Evolutionary conservation across 2,888 invertebrate species (phyloP).

Genomic region (Rutpela maculata): DNA sequence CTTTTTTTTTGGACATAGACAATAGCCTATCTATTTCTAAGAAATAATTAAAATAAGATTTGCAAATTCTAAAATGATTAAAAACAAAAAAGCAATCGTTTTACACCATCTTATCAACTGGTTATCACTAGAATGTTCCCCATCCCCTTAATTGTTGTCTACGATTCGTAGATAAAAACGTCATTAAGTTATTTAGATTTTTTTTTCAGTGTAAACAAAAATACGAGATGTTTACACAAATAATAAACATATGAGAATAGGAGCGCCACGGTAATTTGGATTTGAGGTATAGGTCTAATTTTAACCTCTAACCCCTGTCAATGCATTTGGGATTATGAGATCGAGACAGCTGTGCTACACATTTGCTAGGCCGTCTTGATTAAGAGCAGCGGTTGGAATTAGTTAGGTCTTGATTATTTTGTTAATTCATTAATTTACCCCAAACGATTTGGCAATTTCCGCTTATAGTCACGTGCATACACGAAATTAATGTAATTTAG

Average conservation of each 20-base stretch:
- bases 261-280: slow-evolving; percentile 46
- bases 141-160: background rate
- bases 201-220: slow-evolving; percentile 46
- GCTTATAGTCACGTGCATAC: slow-evolving; percentile 53
- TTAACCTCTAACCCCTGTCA: slow-evolving; percentile 72
- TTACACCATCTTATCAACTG: background rate
- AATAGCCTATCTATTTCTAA: no score
- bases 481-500: slow-evolving; percentile 40
- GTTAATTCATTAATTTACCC: slow-evolving; percentile 70
- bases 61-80: no score
- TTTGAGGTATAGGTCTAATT: slow-evolving; percentile 67
- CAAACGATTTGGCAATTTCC: slow-evolving; percentile 68
- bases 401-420: slow-evolving; percentile 68
- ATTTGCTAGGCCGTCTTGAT: slow-evolving; percentile 68
- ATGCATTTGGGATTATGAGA: slow-evolving; percentile 71
- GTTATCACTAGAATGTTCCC: background rate
- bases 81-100: background rate
- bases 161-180: slow-evolving; percentile 6
- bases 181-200: slow-evolving; percentile 21
- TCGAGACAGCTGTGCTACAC: slow-evolving; percentile 72
- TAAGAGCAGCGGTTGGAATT: slow-evolving; percentile 64
- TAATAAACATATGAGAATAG: slow-evolving; percentile 50
- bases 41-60: no score
- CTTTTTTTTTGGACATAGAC: no score
- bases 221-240: slow-evolving; percentile 46